These are phyloP conservation scores for Armadillidium nasatum DNA, from an alignment of 1,140 invertebrate genomes.

Conservation along the genomic window DNA sequence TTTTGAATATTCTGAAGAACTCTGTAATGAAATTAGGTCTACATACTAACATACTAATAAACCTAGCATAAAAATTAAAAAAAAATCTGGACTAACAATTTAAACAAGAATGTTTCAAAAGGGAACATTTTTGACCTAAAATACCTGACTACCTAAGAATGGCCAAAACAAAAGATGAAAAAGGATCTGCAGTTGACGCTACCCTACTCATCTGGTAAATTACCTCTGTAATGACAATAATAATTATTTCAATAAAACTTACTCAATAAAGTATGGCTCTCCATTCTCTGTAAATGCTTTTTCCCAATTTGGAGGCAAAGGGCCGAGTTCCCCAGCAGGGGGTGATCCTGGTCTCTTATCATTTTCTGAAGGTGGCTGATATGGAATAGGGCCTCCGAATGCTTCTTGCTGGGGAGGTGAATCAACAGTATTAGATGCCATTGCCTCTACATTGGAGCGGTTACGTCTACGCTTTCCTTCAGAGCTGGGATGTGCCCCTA, in stretches of 20 bases:
- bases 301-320: constrained; percentile 92
- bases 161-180: too few species aligned
- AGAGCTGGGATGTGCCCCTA: constrained; percentile 56
- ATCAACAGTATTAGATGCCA: constrained; percentile 50
- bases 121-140: too few species aligned
- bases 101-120: too few species aligned
- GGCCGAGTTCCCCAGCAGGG: constrained; percentile 63
- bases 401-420: constrained; percentile 45
- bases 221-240: background rate
- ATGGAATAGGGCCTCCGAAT: constrained; percentile 20
- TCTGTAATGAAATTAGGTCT: too few species aligned
- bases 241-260: constrained; percentile 54
- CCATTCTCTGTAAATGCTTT: constrained; percentile 93
- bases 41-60: too few species aligned
- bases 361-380: constrained; percentile 31
- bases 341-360: constrained; percentile 35
- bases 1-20: too few species aligned
- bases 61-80: too few species aligned
- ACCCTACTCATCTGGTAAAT: background rate
- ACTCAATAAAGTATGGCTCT: constrained; percentile 98
- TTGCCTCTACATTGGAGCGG: constrained; percentile 57
- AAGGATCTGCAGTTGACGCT: background rate
- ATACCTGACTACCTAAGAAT: too few species aligned
- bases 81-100: too few species aligned
- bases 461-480: constrained; percentile 58